Evolutionary conservation across 2,888 invertebrate species (phyloP), one percentile per base, ranked within the genome.

Genomic region (Tiliacea aurago): DNA sequence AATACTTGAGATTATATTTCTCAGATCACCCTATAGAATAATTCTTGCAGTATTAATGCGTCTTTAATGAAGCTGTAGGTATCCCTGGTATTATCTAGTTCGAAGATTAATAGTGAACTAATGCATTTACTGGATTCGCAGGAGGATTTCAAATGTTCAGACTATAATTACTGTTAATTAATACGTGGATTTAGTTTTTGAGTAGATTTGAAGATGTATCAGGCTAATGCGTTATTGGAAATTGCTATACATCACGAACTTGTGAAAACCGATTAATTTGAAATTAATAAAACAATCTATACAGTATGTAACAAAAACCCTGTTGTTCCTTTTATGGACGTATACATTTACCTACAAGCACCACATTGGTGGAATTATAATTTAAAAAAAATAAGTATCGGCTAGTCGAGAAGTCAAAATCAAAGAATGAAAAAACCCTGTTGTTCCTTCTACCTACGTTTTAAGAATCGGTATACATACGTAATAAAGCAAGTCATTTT

Each of bases 51-150:
- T 59, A 71, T 59, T 66, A 81, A 81, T 81, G 65, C 45, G 77
- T 73, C 79, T 86, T 79, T 83, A 80, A 80, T 77, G 71, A 78
- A 76, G 58, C 68, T 63, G 64, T 76, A 53, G 41, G 45, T 53
- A 59, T 71, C 76, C 70, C 37, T 13, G 23, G 9, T 33, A 69
- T 69, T 68, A 70, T 43, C 33, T n/a, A 71, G 70, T 64, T 61
- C 51, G 28, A 69, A 76, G 76, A 85, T 77, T 83, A 76, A 65
- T 59, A 47, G n/a, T 4, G 47, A 76, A 70, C 72, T 79, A 76
- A 74, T 81, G 81, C 70, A 81, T 76, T 84, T 63, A 68, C 81
- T 41, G 41, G 58, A 69, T 81, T 64, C 63, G 11, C 13, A 18
- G 15, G 1, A 15, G 37, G 33, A 61, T 59, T 69, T 61, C 75